Conservation (phyloP, 2,113 vertebrate genomes). For the Stomatorhinus ivindoensis region DNA sequence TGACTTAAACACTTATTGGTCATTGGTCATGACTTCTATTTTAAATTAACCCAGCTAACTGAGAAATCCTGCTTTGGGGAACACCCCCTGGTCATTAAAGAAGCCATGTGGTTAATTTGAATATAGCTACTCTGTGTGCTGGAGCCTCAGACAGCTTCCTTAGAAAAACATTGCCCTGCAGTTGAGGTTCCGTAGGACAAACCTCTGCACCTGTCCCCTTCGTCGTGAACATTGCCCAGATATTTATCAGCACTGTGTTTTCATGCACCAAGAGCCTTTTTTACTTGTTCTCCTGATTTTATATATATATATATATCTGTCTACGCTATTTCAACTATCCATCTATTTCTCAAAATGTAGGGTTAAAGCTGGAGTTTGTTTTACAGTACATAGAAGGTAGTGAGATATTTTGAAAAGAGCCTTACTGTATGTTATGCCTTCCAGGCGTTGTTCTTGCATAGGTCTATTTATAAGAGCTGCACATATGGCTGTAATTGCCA, state of each 20-base stretch:
- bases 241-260: background rate
- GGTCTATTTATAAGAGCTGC: slow-evolving; percentile 7
- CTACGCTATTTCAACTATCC: background rate
- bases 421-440: background rate
- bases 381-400: background rate
- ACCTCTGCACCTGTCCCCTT: slow-evolving; percentile 12
- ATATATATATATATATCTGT: background rate
- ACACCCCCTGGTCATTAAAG: slow-evolving; percentile 31
- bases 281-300: background rate
- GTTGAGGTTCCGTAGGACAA: slow-evolving; percentile 33
- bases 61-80: background rate
- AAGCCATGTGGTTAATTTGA: slow-evolving; percentile 39
- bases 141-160: slow-evolving; percentile 56
- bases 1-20: background rate
- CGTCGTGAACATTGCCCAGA: background rate
- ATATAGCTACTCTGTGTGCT: slow-evolving; percentile 50
- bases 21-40: background rate
- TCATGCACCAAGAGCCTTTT: background rate
- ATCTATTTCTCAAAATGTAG: background rate
- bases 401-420: background rate
- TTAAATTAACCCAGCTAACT: background rate
- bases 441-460: background rate
- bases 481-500: slow-evolving; percentile 21
- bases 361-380: background rate
- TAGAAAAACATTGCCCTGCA: slow-evolving; percentile 54